These are phyloP conservation scores for Ectemnius cavifrons DNA, from an alignment of 2,888 invertebrate species.

Conservation along the genomic window DNA sequence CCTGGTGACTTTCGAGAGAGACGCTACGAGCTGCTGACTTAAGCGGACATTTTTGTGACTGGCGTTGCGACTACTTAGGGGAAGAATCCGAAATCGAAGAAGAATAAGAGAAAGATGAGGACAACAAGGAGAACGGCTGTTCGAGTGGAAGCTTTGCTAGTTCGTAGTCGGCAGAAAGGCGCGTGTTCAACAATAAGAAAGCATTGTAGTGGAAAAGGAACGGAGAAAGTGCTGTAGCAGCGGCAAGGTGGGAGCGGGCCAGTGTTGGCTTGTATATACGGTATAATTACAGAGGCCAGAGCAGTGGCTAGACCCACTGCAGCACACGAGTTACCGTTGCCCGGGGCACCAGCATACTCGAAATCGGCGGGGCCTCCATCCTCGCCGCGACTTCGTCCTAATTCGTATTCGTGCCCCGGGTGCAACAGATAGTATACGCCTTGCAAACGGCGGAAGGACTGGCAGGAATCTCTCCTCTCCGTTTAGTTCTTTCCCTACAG, in stretches of 20 bases:
- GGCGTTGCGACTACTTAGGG: too few relatives aligned
- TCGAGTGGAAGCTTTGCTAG: constrained; percentile 61
- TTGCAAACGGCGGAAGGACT: constrained; percentile 64
- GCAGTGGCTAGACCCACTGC: constrained; percentile 74
- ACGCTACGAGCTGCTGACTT: too few relatives aligned
- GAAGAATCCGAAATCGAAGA: constrained; percentile 11
- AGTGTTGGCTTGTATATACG: constrained; percentile 61
- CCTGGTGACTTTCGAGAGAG: neutral
- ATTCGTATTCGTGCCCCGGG: constrained; percentile 74
- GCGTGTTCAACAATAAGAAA: constrained; percentile 60
- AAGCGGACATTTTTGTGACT: too few relatives aligned
- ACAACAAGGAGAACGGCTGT: constrained; percentile 50
- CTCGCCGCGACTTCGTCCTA: constrained; percentile 63
- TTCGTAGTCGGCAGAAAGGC: constrained; percentile 50
- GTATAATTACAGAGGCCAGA: constrained; percentile 73
- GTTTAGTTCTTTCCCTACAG: neutral
- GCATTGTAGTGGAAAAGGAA: constrained; percentile 51
- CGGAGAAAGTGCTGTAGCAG: constrained; percentile 33
- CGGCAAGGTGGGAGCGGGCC: constrained; percentile 53
- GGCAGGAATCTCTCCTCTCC: constrained; percentile 56
- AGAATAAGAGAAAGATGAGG: constrained; percentile 24
- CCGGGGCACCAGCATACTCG: constrained; percentile 67
- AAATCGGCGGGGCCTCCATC: constrained; percentile 64
- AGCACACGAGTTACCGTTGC: constrained; percentile 65
- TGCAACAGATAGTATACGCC: constrained; percentile 65